Evolutionary conservation across 1,140 invertebrate genomes (phyloP).

Genomic region (Micrasema longulum): DNA sequence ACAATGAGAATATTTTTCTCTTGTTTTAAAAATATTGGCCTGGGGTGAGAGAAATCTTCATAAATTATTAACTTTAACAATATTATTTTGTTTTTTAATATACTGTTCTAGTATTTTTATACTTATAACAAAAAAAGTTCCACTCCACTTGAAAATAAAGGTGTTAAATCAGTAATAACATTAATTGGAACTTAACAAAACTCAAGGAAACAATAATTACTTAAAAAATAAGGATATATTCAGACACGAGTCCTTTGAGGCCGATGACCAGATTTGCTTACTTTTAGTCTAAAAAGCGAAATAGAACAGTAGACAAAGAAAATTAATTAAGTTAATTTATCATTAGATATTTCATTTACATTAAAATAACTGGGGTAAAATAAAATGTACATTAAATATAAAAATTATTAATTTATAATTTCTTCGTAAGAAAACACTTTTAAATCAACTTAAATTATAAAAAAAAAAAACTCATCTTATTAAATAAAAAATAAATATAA

Average conservation of each 20-base stretch:
- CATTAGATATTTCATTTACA: slow-evolving; percentile 29
- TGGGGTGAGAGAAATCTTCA: too few relatives aligned
- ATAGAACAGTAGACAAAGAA: neutral
- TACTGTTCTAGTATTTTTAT: too few relatives aligned
- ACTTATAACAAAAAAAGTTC: too few relatives aligned
- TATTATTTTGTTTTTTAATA: too few relatives aligned
- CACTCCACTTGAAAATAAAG: too few relatives aligned
- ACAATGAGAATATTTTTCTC: too few relatives aligned
- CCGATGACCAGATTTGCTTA: slow-evolving; percentile 23
- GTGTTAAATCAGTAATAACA: too few relatives aligned
- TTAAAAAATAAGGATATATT: slow-evolving; percentile 6
- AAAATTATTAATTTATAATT: slow-evolving; percentile 49
- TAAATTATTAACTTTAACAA: too few relatives aligned
- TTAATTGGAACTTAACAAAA: slow-evolving; percentile 4
- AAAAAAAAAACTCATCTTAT: neutral
- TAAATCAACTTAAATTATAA: neutral
- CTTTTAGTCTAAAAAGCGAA: slow-evolving; percentile 1
- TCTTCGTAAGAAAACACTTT: slow-evolving; percentile 12
- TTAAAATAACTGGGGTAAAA: slow-evolving; percentile 15
- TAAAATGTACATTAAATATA: slow-evolving; percentile 53
- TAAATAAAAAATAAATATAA: neutral
- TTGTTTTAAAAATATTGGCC: too few relatives aligned
- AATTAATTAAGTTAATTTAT: slow-evolving; percentile 14
- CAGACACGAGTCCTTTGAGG: slow-evolving; percentile 1
- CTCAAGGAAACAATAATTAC: slow-evolving; percentile 6